A percentile compares a stretch with the other conserved stretches of the same genome.
Conservation (phyloP, 2,797 vertebrate genomes). For the Bufotes viridis region DNA sequence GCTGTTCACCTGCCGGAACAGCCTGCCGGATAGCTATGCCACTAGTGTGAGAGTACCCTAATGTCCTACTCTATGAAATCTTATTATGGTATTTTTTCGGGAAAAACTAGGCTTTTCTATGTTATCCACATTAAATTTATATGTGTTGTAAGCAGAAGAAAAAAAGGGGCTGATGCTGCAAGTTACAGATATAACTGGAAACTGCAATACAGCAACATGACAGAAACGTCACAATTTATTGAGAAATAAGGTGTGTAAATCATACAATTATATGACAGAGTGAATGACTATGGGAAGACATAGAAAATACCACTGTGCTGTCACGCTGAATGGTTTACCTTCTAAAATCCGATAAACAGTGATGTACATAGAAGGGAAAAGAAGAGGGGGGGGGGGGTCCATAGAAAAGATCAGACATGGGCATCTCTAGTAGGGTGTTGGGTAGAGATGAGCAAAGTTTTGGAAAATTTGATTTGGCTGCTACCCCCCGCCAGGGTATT, state of each 20-base stretch:
- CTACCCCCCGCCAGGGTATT: too few species aligned
- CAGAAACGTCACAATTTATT: background rate
- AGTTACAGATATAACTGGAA: background rate
- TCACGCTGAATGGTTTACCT: background rate
- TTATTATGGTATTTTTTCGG: too few species aligned
- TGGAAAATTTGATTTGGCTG: too few species aligned
- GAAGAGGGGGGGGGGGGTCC: background rate
- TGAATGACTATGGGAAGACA: background rate
- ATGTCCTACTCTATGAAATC: background rate
- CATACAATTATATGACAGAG: background rate
- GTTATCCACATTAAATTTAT: background rate
- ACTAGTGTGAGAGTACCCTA: too few species aligned
- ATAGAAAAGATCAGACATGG: background rate
- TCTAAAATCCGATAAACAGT: background rate
- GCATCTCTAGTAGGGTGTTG: too few species aligned
- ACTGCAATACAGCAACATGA: background rate
- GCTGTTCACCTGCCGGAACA: too few species aligned
- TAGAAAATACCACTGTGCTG: background rate
- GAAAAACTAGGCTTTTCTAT: background rate
- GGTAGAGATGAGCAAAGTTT: too few species aligned
- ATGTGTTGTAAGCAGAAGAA: background rate
- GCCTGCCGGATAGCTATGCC: too few species aligned
- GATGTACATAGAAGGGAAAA: background rate
- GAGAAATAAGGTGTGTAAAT: background rate
- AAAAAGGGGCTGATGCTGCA: slow-evolving; percentile 13